Evolutionary conservation across 2,888 invertebrate genomes (phyloP), one percentile per base, ranked within the genome.

Genomic region (Elaeidobius kamerunicus): DNA sequence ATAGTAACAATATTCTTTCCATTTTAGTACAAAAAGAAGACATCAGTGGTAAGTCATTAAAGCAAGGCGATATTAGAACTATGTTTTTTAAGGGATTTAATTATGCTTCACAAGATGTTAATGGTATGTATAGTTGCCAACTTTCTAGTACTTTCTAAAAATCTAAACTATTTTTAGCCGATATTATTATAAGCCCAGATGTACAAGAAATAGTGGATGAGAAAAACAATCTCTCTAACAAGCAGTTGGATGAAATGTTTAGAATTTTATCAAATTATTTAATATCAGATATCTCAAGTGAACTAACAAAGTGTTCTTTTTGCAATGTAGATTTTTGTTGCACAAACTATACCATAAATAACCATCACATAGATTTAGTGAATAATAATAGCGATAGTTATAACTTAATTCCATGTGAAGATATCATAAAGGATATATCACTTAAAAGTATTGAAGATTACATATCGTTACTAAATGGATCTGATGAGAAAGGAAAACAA

Each of bases 11-110:
- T n/a, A n/a, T n/a, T n/a, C 9, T 5, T 44, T 46, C 7, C 3
- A 40, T 38, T 23, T 49, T 32, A 43, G 39, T 20, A 19, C 15
- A 34, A 30, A 44, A 36, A 2, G 38, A 56, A 36, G 23, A 40
- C 14, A 59, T 60, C 34, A 60, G 51, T 35, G 64, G 59, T 59
- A 66, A 59, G 60, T 75, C 67, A 74, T 70, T 69, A 67, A 71
- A 70, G 60, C 73, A 79, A 64, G 75, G 77, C 1, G 81, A 82
- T 52, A 80, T 82, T 20, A 70, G 81, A 65, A 75, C 76, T 41
- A 71, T 82, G 55, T 81, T 82, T 11, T 73, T 75, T 54, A 77
- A 69, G 63, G 73, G 77, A 44, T 76, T 75, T 1, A 76, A 23
- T 19, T 39, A 9, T 39, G 9, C 16, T 2, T 39, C 17, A 6